phyloP scores from a whole-genome alignment of 2,113 vertebrate genomes.

The Pogonocichla stellata region DNA sequence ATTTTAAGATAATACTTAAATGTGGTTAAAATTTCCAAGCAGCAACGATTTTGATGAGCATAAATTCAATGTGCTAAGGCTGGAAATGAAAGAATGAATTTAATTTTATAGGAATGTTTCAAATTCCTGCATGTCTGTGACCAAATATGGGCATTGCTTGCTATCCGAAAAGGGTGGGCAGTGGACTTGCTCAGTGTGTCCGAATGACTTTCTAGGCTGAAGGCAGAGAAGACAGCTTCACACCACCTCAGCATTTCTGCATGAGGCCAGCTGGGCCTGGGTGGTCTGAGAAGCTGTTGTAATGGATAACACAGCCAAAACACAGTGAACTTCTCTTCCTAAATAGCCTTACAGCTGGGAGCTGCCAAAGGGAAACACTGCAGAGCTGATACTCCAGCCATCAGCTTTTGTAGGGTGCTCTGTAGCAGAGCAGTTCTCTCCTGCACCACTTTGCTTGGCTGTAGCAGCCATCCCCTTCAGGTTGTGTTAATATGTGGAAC shows the following conservation, averaged over 20 bases:
- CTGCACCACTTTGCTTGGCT: neutral
- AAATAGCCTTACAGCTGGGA: neutral
- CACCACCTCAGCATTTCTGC: neutral
- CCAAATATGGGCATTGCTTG: neutral
- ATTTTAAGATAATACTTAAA: neutral
- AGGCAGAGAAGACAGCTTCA: neutral
- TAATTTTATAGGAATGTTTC: constrained; percentile 15
- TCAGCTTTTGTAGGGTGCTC: neutral
- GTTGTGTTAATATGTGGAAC: neutral
- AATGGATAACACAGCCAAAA: constrained; percentile 31
- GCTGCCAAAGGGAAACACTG: neutral
- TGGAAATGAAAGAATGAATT: constrained; percentile 15
- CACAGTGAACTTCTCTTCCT: neutral
- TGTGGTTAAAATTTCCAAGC: neutral
- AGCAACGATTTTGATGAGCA: neutral
- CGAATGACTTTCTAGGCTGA: neutral
- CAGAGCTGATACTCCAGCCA: neutral
- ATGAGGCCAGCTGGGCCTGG: constrained; percentile 8
- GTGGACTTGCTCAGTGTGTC: neutral
- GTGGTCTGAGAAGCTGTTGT: constrained; percentile 39
- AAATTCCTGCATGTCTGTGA: constrained; percentile 21
- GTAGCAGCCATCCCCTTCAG: neutral
- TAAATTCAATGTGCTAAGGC: neutral
- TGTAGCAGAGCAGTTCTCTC: neutral
- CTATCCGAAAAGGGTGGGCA: neutral